Percentiles rank a stretch among this genome's conserved stretches.
Evolutionary conservation across 2,797 vertebrate species (phyloP).

Genomic region (Mormyrus hasselquistii): DNA sequence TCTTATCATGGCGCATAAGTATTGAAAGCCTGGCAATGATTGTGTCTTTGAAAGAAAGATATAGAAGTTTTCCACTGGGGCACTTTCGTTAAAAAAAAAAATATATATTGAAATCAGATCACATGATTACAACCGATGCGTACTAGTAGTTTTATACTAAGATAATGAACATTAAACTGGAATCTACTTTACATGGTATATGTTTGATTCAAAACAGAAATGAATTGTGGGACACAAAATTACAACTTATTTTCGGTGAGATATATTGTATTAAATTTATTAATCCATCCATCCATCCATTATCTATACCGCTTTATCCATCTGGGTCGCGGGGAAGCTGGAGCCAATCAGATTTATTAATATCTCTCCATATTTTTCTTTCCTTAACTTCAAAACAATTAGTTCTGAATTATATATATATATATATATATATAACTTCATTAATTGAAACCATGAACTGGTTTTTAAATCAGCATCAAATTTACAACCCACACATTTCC

Average conservation of each 20-base stretch:
- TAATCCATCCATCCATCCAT: too few relatives aligned
- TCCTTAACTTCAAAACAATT: neutral
- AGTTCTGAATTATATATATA: neutral
- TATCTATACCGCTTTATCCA: too few relatives aligned
- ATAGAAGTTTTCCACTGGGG: neutral
- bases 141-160: neutral
- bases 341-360: neutral
- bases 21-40: neutral
- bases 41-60: neutral
- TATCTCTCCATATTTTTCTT: neutral
- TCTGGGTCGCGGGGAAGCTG: too few relatives aligned
- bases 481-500: neutral
- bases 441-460: neutral
- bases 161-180: neutral
- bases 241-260: neutral
- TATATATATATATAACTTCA: neutral
- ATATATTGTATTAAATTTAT: neutral
- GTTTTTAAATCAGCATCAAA: neutral
- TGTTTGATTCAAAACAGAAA: neutral
- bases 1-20: conserved; percentile 6
- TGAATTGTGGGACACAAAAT: neutral
- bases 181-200: neutral
- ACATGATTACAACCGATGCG: neutral
- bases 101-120: neutral
- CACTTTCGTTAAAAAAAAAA: neutral